phyloP scores from a whole-genome alignment of 30 jellyfish, hydroid and myxozoan species.

The Hydractinia echinata region DNA sequence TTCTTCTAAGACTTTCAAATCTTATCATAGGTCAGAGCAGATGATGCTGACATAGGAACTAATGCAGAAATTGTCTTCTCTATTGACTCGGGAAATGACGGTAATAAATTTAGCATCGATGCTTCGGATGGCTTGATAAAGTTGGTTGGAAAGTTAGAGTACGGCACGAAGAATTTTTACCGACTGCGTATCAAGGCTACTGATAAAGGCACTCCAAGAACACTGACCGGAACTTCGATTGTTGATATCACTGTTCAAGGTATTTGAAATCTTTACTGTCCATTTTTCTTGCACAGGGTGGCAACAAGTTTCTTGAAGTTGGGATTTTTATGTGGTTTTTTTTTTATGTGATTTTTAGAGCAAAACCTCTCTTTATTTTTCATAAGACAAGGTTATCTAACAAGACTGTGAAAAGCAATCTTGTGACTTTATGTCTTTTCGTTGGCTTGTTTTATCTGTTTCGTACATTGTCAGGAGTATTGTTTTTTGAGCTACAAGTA shows the following conservation, averaged over 20 bases:
- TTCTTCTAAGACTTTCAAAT: no score
- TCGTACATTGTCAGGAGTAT: neutral
- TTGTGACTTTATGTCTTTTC: no score
- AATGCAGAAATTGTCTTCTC: constrained; percentile 50
- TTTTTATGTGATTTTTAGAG: no score
- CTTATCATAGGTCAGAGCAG: constrained; percentile 56
- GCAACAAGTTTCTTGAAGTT: no score
- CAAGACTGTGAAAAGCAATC: no score
- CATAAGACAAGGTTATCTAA: no score
- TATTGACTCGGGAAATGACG: constrained; percentile 57
- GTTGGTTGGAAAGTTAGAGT: neutral
- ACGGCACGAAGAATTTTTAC: neutral
- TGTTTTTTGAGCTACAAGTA: neutral
- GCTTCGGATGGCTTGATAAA: neutral
- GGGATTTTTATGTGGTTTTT: no score
- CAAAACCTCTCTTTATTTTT: no score
- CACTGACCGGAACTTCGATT: constrained; percentile 25
- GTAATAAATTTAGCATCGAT: constrained; percentile 34
- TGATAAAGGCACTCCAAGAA: constrained; percentile 51
- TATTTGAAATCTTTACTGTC: neutral
- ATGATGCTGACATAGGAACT: constrained; percentile 63
- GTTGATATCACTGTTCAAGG: constrained; percentile 31
- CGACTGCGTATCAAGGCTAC: constrained; percentile 49
- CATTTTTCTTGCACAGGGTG: no score
- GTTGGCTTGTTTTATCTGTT: no score